Conservation (phyloP, 2,797 vertebrate genomes). For the Coccyzus lansbergi region DNA sequence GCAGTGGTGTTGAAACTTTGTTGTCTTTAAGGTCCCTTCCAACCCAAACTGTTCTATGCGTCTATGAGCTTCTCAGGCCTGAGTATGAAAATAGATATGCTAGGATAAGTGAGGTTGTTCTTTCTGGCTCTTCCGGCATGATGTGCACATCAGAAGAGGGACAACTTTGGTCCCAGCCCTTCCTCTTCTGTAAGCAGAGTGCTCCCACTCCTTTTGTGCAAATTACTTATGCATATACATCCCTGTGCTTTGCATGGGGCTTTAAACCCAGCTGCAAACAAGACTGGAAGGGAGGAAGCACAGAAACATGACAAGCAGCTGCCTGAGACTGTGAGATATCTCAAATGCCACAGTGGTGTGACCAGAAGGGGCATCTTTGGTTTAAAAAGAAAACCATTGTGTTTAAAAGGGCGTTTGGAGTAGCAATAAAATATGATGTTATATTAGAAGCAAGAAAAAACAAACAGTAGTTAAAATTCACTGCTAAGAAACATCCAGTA, state of each 20-base stretch:
- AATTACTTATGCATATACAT: background rate
- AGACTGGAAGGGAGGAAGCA: background rate
- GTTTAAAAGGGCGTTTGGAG: background rate
- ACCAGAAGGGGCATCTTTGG: background rate
- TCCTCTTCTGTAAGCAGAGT: background rate
- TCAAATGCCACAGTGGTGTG: background rate
- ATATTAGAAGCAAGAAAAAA: background rate
- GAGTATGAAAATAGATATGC: accelerated
- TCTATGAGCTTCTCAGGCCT: background rate
- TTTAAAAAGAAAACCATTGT: background rate
- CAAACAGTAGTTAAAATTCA: background rate
- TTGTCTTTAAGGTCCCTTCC: no score
- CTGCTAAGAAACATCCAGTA: background rate
- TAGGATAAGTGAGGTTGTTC: accelerated
- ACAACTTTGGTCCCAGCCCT: background rate
- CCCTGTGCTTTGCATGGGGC: background rate
- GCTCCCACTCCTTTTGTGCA: background rate
- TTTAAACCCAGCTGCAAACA: background rate
- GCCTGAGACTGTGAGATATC: background rate
- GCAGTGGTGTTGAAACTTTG: no score
- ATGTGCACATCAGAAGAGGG: accelerated
- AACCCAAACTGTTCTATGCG: no score
- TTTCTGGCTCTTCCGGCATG: background rate
- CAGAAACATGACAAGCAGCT: background rate
- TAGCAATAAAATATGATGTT: background rate